These are phyloP conservation scores for Bilobella aurantiaca DNA, from an alignment of 1,140 invertebrate genomes.

Conservation along the genomic window DNA sequence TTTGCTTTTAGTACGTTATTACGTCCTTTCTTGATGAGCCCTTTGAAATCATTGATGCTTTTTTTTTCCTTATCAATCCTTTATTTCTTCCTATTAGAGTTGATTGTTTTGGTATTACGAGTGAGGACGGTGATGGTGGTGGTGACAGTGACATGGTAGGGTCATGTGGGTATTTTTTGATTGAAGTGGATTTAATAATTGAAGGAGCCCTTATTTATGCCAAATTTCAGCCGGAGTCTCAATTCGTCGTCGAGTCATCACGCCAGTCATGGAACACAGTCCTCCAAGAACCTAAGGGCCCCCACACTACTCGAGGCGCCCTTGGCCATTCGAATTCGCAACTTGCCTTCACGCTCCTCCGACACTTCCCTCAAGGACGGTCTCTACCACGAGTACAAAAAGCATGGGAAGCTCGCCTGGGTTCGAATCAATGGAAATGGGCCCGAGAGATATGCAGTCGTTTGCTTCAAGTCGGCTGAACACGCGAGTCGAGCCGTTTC, in stretches of 20 bases:
- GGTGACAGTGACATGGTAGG: too few relatives aligned
- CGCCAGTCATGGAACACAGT: slow-evolving; percentile 31
- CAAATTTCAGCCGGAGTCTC: slow-evolving; percentile 21
- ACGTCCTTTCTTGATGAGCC: too few relatives aligned
- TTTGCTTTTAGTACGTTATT: too few relatives aligned
- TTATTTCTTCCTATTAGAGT: too few relatives aligned
- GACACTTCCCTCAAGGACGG: slow-evolving; percentile 70
- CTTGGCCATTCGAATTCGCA: slow-evolving; percentile 77
- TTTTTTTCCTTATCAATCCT: too few relatives aligned
- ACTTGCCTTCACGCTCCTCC: slow-evolving; percentile 72
- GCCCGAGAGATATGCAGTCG: slow-evolving; percentile 70
- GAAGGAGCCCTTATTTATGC: not conserved
- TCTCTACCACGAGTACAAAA: slow-evolving; percentile 96
- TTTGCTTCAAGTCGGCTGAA: slow-evolving; percentile 91
- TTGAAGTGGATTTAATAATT: not conserved
- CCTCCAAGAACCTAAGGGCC: slow-evolving; percentile 25
- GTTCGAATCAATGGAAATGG: slow-evolving; percentile 78
- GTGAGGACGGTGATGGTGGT: too few relatives aligned
- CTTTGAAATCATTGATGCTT: too few relatives aligned
- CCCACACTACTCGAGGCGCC: slow-evolving; percentile 42
- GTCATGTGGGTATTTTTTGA: not conserved
- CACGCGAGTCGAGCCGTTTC: slow-evolving; percentile 91
- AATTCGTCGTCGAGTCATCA: slow-evolving; percentile 19
- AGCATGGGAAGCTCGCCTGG: slow-evolving; percentile 92
- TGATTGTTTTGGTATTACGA: too few relatives aligned